Evolutionary conservation across 2,113 vertebrate genomes (phyloP).

Genomic region (Fukomys damarensis): DNA sequence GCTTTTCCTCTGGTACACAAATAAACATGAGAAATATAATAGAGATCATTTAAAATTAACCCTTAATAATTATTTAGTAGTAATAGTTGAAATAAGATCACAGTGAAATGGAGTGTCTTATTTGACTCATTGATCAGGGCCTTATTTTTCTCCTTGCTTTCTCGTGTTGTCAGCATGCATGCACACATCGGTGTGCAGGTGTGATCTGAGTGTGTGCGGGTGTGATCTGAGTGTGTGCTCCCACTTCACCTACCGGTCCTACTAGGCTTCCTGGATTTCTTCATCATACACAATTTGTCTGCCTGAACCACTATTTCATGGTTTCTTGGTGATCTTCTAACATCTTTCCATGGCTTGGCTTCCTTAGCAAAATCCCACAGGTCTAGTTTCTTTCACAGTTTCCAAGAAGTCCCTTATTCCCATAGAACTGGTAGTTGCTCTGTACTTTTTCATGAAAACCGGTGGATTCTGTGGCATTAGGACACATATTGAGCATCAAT

Average conservation of each 20-base stretch:
- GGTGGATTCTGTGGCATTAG: too few species aligned
- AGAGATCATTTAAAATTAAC: neutral
- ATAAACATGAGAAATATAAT: neutral
- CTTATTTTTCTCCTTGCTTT: neutral
- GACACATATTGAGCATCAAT: neutral
- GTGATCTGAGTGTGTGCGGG: fast-evolving
- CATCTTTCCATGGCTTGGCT: neutral
- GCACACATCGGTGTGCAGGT: too few species aligned
- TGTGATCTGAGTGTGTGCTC: fast-evolving
- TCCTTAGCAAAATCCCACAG: neutral
- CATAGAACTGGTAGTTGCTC: neutral
- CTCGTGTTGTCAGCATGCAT: too few species aligned
- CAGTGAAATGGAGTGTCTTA: neutral
- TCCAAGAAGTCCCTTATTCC: neutral
- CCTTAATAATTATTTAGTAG: neutral
- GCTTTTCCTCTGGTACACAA: neutral
- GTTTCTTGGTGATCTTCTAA: neutral
- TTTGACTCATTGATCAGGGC: neutral
- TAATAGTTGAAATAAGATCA: constrained; percentile 15
- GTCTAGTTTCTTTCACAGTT: neutral
- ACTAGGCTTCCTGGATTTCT: neutral
- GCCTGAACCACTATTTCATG: neutral
- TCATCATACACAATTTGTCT: neutral
- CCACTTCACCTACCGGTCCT: too few species aligned
- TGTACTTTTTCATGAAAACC: neutral